A percentile compares a stretch with the other conserved stretches of the same genome.
phyloP scores from a whole-genome alignment of 2,888 invertebrate genomes.

The Epistrophe grossulariae region DNA sequence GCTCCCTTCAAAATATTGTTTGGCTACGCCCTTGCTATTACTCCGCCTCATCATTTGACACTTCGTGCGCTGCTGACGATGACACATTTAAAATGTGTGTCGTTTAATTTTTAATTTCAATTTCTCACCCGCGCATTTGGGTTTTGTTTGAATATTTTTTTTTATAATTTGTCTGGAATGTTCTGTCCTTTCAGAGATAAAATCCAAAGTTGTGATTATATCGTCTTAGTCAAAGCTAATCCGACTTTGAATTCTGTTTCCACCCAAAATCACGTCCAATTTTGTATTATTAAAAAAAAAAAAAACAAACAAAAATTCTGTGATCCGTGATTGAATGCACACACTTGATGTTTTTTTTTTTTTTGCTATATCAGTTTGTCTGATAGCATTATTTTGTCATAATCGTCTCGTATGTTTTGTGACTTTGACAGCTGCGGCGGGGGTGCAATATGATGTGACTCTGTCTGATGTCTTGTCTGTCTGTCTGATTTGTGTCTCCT shows the following conservation, averaged over 20 bases:
- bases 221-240: constrained; percentile 53
- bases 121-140: constrained; percentile 36
- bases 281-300: neutral
- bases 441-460: constrained; percentile 52
- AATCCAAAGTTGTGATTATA: constrained; percentile 38
- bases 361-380: constrained; percentile 5
- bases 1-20: neutral
- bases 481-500: constrained; percentile 28
- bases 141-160: neutral
- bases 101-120: constrained; percentile 57
- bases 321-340: constrained; percentile 36
- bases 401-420: neutral
- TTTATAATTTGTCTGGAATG: constrained; percentile 18
- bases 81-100: constrained; percentile 71
- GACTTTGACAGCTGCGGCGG: constrained; percentile 31
- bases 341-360: constrained; percentile 12
- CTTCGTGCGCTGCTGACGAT: constrained; percentile 57
- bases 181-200: constrained; percentile 24
- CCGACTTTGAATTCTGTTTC: constrained; percentile 36
- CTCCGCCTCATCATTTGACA: constrained; percentile 43
- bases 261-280: constrained; percentile 56
- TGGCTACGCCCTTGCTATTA: constrained; percentile 14
- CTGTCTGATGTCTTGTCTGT: constrained; percentile 39
- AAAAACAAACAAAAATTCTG: constrained; percentile 11
- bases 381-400: constrained; percentile 48